These are phyloP conservation scores for Gymnosoma rotundatum DNA, from an alignment of 2,888 invertebrate species.

Conservation along the genomic window DNA sequence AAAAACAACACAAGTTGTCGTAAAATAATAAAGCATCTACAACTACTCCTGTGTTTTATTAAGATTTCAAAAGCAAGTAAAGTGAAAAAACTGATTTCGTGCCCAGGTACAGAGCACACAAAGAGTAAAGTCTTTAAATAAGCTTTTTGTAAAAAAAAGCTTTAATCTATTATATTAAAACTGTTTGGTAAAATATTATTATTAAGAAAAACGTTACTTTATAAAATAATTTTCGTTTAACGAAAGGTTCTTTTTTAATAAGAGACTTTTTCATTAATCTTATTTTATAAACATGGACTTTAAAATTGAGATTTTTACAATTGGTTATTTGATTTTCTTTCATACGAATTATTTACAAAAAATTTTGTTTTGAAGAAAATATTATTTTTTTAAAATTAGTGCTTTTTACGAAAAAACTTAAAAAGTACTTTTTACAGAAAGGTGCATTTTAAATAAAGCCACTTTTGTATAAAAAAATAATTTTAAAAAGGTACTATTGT, in stretches of 20 bases:
- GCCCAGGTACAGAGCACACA: background rate
- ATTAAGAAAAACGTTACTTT: background rate
- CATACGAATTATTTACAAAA: too few species aligned
- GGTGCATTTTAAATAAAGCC: too few species aligned
- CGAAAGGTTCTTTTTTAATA: too few species aligned
- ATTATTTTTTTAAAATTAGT: background rate
- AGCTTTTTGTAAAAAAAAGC: background rate
- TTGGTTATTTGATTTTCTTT: too few species aligned
- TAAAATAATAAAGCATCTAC: constrained; percentile 31
- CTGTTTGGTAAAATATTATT: too few species aligned
- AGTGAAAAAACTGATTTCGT: background rate
- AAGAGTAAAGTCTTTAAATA: background rate
- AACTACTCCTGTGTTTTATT: background rate
- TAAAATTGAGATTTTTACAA: background rate
- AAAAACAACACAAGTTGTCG: constrained; percentile 26
- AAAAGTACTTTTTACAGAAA: background rate
- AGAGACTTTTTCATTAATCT: too few species aligned
- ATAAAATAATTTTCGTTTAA: too few species aligned
- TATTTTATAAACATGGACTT: background rate
- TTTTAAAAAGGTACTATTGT: too few species aligned
- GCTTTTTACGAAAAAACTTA: background rate
- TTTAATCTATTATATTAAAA: too few species aligned
- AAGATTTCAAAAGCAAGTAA: constrained; percentile 14
- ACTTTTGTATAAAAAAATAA: too few species aligned
- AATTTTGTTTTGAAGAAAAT: too few species aligned